phyloP scores from a whole-genome alignment of 2,113 vertebrate genomes.

The Campylorhamphus procurvoides region DNA sequence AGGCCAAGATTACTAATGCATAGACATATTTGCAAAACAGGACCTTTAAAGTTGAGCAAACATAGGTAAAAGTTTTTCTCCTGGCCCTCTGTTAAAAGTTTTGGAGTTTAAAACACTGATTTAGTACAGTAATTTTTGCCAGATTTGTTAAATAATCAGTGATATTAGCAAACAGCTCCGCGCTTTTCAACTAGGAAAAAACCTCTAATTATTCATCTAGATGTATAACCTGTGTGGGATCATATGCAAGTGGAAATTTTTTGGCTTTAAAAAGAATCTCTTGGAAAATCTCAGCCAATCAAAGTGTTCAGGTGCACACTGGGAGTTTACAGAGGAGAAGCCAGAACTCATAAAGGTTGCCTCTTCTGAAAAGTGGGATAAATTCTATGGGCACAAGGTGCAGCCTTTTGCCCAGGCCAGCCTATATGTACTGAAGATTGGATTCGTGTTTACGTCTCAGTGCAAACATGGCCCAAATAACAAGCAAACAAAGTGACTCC shows the following conservation, averaged over 20 bases:
- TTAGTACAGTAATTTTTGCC: not conserved
- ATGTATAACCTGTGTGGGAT: not conserved
- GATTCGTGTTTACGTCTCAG: not conserved
- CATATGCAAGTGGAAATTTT: not conserved
- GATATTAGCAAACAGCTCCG: not conserved
- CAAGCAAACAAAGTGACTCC: not conserved
- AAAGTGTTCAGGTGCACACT: not conserved
- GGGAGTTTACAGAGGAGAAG: not conserved
- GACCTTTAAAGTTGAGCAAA: not conserved
- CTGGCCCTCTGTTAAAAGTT: not conserved
- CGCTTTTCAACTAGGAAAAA: not conserved
- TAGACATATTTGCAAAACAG: constrained; percentile 23
- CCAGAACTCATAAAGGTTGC: not conserved
- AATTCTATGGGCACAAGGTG: not conserved
- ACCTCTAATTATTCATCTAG: accelerated
- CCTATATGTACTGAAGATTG: not conserved
- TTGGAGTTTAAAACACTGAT: not conserved
- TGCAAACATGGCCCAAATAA: not conserved
- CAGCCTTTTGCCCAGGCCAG: not conserved
- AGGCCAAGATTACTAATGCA: not conserved
- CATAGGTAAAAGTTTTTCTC: not conserved
- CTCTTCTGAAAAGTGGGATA: not conserved
- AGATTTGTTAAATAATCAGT: not conserved
- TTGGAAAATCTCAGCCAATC: not conserved
- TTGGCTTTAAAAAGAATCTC: not conserved